A percentile compares a stretch with the other conserved stretches of the same genome.
These are phyloP conservation scores for Aphelinus atriplicis DNA, from an alignment of 1,140 invertebrate genomes.

Conservation along the genomic window DNA sequence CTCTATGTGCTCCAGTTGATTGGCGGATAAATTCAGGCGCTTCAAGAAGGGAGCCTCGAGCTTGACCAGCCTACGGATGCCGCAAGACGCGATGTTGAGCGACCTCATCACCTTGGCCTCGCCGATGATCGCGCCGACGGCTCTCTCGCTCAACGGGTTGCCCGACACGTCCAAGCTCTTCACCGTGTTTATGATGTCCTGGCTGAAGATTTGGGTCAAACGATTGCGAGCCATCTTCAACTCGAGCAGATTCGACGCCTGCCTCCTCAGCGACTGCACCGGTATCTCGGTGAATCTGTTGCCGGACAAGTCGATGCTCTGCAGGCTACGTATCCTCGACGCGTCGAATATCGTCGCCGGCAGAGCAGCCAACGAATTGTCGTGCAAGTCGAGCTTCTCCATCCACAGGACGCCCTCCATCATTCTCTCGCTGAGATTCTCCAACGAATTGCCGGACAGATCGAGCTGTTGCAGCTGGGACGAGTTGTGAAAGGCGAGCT, in stretches of 20 bases:
- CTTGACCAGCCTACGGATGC: slow-evolving; percentile 73
- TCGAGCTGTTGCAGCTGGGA: slow-evolving; percentile 85
- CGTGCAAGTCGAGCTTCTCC: slow-evolving; percentile 77
- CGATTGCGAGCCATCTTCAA: slow-evolving; percentile 84
- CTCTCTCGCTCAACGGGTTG: slow-evolving; percentile 81
- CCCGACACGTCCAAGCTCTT: slow-evolving; percentile 87
- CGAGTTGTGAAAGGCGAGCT: slow-evolving; percentile 90
- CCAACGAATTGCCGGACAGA: slow-evolving; percentile 79
- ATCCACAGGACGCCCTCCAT: slow-evolving; percentile 84
- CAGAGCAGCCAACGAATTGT: slow-evolving; percentile 79
- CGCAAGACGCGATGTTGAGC: slow-evolving; percentile 83
- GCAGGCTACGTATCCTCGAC: slow-evolving; percentile 79
- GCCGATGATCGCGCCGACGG: slow-evolving; percentile 79
- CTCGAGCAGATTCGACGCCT: slow-evolving; percentile 81
- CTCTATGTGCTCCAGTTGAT: slow-evolving; percentile 75
- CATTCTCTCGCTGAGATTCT: slow-evolving; percentile 79
- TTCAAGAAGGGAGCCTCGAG: slow-evolving; percentile 89
- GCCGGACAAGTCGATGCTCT: slow-evolving; percentile 80
- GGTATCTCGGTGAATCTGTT: slow-evolving; percentile 85
- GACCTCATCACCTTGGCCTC: slow-evolving; percentile 88
- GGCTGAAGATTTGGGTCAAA: slow-evolving; percentile 80
- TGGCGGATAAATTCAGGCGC: slow-evolving; percentile 82
- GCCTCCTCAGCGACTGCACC: slow-evolving; percentile 79
- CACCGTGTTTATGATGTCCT: slow-evolving; percentile 87
- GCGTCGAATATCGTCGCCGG: slow-evolving; percentile 88